These are phyloP conservation scores for Podiceps cristatus DNA, from an alignment of 2,113 vertebrate species.

Conservation along the genomic window DNA sequence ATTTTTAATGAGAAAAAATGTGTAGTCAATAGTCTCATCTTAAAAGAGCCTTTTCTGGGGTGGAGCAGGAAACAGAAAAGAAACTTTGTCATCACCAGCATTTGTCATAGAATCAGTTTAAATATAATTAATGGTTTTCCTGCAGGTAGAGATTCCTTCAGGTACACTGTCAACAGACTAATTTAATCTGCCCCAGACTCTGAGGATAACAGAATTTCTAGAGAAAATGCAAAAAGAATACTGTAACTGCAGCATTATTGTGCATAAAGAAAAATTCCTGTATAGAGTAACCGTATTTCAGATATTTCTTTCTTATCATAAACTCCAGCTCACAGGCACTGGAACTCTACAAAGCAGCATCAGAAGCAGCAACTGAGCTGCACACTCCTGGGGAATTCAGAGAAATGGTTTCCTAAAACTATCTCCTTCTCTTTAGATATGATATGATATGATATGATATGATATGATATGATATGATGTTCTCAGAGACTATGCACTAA, in stretches of 20 bases:
- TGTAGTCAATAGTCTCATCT: neutral
- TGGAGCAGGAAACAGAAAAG: neutral
- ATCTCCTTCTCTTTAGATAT: slow-evolving; percentile 26
- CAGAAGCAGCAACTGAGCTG: neutral
- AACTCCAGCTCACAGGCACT: neutral
- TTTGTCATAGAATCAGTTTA: slow-evolving; percentile 26
- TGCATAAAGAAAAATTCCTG: neutral
- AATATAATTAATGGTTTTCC: slow-evolving; percentile 46
- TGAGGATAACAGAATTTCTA: slow-evolving; percentile 7
- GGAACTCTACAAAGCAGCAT: neutral
- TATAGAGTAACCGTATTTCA: slow-evolving; percentile 3
- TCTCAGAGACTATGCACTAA: slow-evolving; percentile 37
- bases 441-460: neutral
- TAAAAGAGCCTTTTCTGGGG: neutral
- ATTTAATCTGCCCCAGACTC: slow-evolving; percentile 12
- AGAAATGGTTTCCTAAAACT: slow-evolving; percentile 8
- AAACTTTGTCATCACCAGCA: neutral
- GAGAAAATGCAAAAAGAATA: slow-evolving; percentile 5
- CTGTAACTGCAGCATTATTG: neutral
- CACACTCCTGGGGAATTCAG: neutral
- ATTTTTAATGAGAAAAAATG: neutral
- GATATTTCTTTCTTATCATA: neutral
- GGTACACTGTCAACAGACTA: neutral
- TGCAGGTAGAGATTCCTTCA: neutral
- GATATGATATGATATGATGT: neutral